Conservation (phyloP, 2,113 vertebrate genomes). For the Gnathonemus longibarbis region DNA sequence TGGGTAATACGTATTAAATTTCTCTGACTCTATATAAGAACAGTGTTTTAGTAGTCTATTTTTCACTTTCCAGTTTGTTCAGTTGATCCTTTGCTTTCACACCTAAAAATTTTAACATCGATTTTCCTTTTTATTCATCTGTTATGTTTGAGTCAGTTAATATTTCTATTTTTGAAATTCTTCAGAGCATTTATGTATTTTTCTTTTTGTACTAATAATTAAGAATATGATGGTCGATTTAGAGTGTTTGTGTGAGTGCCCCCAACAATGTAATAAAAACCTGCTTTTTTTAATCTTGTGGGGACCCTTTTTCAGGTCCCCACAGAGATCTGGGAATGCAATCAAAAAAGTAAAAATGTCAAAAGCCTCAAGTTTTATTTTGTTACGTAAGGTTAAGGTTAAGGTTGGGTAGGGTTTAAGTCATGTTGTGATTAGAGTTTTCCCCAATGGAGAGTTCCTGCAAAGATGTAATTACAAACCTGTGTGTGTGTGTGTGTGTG, state of each 20-base stretch:
- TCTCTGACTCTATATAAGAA: not conserved
- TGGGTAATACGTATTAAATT: not conserved
- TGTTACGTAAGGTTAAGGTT: too few species aligned
- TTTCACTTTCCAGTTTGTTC: conserved; percentile 1
- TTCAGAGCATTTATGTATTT: not conserved
- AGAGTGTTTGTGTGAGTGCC: conserved; percentile 22
- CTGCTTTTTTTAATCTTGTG: too few species aligned
- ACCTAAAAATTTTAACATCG: not conserved
- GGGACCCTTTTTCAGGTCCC: too few species aligned
- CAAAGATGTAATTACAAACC: too few species aligned
- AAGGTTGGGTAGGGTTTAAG: too few species aligned
- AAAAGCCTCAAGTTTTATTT: too few species aligned
- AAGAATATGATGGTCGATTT: not conserved
- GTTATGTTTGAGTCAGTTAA: not conserved
- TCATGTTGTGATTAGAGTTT: too few species aligned
- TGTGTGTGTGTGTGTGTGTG: not conserved
- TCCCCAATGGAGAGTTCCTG: too few species aligned
- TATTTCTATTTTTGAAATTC: not conserved
- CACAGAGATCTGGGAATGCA: too few species aligned
- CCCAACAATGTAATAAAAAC: too few species aligned
- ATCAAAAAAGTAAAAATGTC: too few species aligned
- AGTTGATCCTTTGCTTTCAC: not conserved
- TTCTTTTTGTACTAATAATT: not conserved
- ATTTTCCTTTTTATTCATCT: not conserved
- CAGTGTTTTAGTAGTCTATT: not conserved